Conservation (phyloP, 2,113 vertebrate genomes). For the Dermatemys mawii region DNA sequence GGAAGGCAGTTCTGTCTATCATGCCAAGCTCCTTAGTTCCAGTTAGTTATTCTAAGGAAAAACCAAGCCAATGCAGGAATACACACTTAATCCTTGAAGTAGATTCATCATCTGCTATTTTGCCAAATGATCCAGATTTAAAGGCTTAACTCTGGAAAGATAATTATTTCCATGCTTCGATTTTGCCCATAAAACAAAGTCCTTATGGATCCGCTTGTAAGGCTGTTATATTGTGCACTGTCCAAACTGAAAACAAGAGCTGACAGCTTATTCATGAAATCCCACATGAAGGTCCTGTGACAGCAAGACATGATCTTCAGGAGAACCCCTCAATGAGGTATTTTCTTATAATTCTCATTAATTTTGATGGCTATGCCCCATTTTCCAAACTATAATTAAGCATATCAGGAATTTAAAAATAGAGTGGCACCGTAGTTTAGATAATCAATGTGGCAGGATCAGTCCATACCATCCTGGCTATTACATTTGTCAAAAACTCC, state of each 20-base stretch:
- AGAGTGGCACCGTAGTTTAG: neutral
- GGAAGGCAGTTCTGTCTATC: neutral
- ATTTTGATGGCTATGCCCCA: neutral
- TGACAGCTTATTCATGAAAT: neutral
- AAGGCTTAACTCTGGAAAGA: neutral
- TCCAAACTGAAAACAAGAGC: neutral
- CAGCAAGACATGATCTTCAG: neutral
- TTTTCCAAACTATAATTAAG: neutral
- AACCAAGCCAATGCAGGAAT: neutral
- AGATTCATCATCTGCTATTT: neutral
- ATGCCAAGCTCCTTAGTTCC: neutral
- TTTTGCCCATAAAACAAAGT: neutral
- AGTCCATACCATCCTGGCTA: neutral
- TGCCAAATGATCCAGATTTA: neutral
- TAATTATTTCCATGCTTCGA: neutral
- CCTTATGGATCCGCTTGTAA: neutral
- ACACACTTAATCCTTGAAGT: neutral
- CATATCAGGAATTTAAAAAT: neutral
- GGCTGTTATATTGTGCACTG: neutral
- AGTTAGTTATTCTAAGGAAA: neutral
- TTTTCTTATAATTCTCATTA: neutral
- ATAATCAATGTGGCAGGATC: neutral
- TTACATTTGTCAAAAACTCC: neutral
- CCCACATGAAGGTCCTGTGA: neutral
- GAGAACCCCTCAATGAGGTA: neutral